Evolutionary conservation across 2,797 vertebrate genomes (phyloP).

Genomic region (Eupleurogrammus muticus): DNA sequence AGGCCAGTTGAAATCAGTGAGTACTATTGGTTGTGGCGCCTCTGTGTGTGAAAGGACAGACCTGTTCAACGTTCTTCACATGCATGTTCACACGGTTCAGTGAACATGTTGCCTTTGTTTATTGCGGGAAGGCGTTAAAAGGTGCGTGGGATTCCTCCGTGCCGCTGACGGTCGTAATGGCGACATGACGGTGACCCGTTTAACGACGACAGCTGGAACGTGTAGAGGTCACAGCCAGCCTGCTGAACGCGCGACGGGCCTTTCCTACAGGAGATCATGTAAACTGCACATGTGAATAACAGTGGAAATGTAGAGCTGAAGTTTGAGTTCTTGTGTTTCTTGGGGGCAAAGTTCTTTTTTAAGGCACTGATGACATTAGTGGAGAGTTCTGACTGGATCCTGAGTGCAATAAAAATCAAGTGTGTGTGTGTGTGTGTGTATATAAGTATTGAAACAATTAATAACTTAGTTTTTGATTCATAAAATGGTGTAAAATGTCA

Average conservation of each 20-base stretch:
- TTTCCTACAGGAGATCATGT: neutral
- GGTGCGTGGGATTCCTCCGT: neutral
- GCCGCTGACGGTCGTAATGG: conserved; percentile 11
- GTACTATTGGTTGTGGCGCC: no score
- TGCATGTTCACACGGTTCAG: neutral
- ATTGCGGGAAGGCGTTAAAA: conserved; percentile 18
- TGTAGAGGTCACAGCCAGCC: neutral
- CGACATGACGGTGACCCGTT: conserved; percentile 14
- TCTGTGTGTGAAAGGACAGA: no score
- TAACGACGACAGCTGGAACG: neutral
- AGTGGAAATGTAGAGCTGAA: neutral
- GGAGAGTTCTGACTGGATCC: neutral
- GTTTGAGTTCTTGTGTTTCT: neutral
- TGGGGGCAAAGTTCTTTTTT: neutral
- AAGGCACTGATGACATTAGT: neutral
- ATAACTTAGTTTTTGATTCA: no score
- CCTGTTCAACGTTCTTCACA: no score
- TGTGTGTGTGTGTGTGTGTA: no score
- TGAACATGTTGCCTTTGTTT: conserved; percentile 12
- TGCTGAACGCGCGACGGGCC: neutral
- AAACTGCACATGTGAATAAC: neutral
- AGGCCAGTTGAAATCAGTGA: no score
- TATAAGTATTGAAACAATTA: no score
- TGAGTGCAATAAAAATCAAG: neutral
- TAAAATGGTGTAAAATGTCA: no score